phyloP scores from a whole-genome alignment of 2,888 invertebrate species.

The Trichacis sp. region DNA sequence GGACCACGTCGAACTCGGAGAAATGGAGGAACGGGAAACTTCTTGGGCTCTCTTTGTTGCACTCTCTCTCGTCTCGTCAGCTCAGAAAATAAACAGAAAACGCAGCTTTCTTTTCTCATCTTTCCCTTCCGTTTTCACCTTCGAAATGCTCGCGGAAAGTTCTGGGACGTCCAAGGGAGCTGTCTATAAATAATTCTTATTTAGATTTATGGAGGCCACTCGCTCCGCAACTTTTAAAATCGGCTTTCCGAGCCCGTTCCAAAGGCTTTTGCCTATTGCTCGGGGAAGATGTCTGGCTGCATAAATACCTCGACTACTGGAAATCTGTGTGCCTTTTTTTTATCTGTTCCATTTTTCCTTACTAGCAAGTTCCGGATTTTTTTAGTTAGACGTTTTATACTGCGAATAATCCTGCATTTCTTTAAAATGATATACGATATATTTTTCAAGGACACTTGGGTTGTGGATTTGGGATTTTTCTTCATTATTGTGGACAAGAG shows the following conservation, averaged over 20 bases:
- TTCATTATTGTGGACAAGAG: no score
- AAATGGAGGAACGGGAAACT: slow-evolving; percentile 19
- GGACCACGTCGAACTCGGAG: slow-evolving; percentile 18
- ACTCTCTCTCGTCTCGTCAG: not conserved
- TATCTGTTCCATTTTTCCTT: no score
- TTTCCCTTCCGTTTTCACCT: slow-evolving; percentile 1
- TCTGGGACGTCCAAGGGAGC: slow-evolving; percentile 34
- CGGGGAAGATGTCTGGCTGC: slow-evolving; percentile 5
- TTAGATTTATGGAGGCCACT: slow-evolving; percentile 55
- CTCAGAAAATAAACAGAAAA: slow-evolving; percentile 15
- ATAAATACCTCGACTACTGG: no score
- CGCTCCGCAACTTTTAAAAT: slow-evolving; percentile 43
- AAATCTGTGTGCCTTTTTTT: no score
- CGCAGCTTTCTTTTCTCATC: slow-evolving; percentile 7
- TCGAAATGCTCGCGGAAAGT: slow-evolving; percentile 36
- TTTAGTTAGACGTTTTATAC: no score
- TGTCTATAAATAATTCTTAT: slow-evolving; percentile 61
- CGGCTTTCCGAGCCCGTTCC: slow-evolving; percentile 35
- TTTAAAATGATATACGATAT: no score
- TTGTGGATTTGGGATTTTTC: no score
- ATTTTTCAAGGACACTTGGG: no score
- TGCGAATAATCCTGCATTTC: no score
- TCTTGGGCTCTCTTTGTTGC: slow-evolving; percentile 2
- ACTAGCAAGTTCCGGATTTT: no score
- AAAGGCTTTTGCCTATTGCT: slow-evolving; percentile 6